phyloP scores from a whole-genome alignment of 2,888 invertebrate genomes.

The Erynnis tages region DNA sequence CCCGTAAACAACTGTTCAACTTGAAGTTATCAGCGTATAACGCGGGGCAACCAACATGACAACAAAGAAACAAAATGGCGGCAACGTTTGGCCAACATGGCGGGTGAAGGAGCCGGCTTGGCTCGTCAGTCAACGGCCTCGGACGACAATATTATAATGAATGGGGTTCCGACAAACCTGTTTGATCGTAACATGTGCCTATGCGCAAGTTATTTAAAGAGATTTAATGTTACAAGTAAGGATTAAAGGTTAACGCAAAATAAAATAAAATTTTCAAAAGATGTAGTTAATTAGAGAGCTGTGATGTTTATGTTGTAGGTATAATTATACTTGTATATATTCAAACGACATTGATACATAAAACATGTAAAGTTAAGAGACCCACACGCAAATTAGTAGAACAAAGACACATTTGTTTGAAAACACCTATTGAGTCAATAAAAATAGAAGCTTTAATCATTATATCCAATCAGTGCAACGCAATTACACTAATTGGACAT shows the following conservation, averaged over 20 bases:
- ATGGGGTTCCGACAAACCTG: conserved; percentile 54
- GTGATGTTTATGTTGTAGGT: background rate
- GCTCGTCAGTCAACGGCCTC: conserved; percentile 61
- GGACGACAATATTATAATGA: conserved; percentile 48
- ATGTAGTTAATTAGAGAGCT: too few relatives aligned
- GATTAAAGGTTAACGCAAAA: conserved; percentile 27
- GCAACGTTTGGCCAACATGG: conserved; percentile 47
- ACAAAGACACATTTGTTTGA: too few relatives aligned
- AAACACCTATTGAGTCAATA: too few relatives aligned
- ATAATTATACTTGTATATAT: background rate
- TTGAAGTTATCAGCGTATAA: conserved; percentile 53
- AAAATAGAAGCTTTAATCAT: too few relatives aligned
- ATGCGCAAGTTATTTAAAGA: conserved; percentile 35
- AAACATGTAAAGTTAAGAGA: too few relatives aligned
- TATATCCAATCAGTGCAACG: background rate
- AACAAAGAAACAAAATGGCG: conserved; percentile 31
- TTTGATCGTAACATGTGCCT: conserved; percentile 31
- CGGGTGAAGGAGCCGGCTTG: conserved; percentile 35
- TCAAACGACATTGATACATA: too few relatives aligned
- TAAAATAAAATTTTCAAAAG: background rate
- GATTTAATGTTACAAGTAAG: conserved; percentile 28
- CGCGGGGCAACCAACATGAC: conserved; percentile 37
- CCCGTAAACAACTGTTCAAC: conserved; percentile 49
- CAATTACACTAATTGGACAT: conserved; percentile 15
- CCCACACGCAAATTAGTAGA: too few relatives aligned